Base-by-base conservation (phyloP, 2,113 vertebrate species). In the Dendropsophus ebraccatus region DNA sequence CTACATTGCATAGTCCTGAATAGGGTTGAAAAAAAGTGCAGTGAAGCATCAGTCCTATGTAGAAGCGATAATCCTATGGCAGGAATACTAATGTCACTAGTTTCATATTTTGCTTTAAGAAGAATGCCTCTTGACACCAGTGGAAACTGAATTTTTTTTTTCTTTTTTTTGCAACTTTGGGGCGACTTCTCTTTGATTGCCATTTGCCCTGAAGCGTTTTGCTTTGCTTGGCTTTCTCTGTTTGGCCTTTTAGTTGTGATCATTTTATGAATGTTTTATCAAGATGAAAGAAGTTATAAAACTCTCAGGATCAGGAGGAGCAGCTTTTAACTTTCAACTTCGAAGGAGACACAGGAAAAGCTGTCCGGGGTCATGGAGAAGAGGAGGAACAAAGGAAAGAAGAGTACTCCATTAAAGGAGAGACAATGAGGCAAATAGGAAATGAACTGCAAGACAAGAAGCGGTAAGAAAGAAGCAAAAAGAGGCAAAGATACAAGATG, bases 301-400 rank as follows among this genome's bases (percentile, higher is more conserved):
- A 90, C 47, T 89, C 92, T 92, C 91, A 35, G 90, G 92, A 94
- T 92, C 92, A 93, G 93, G 92, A 91, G 92, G 91, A 92, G 92
- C 91, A 93, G 93, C 92, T 93, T 93, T 92, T 93, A 92, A 92
- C 93, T 94, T 93, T 92, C 91, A 93, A 85, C 90, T 94, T 87
- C 89, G 84, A 89, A 91, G 92, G 93, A 91, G 91, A 91, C 91
- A n/a, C 32, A 85, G 87, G 76, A 8, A 28, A 2, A 9, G 88
- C 62, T 69, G 83, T 85, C 28, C 87, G 47, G 16, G 56, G 49
- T 50, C 60, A 35, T 41, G 78, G 86, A 89, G 85, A 70, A 87
- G 72, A 84, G 82, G 88, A 83, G 62, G 37, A 80, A 80, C 90
- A 87, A 84, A 75, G 54, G 2, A 25, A 45, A 45, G 23, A 62